phyloP scores from a whole-genome alignment of 2,888 invertebrate species.

The Erebia palarica region DNA sequence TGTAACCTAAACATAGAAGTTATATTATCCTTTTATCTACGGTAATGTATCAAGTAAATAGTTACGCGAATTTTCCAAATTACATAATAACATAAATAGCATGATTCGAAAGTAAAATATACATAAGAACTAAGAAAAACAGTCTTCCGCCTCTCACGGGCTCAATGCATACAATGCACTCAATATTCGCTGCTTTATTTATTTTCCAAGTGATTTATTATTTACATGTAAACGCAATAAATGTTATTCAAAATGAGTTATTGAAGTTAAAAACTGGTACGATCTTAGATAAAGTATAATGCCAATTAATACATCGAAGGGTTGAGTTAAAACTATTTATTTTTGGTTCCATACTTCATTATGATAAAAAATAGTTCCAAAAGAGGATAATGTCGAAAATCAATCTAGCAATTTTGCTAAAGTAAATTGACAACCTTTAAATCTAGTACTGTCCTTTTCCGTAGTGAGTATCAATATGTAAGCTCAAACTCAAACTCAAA shows the following conservation, averaged over 20 bases:
- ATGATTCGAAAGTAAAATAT: constrained; percentile 3
- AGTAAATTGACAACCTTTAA: too few relatives aligned
- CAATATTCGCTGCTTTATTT: constrained; percentile 14
- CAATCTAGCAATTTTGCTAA: too few relatives aligned
- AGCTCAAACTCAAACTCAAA: too few relatives aligned
- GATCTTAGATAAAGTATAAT: neutral
- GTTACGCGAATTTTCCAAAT: neutral
- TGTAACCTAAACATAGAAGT: neutral
- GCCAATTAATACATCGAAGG: neutral
- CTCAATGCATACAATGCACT: constrained; percentile 19
- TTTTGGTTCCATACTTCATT: too few relatives aligned
- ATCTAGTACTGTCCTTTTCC: too few relatives aligned
- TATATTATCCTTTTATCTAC: neutral
- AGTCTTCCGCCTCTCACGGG: constrained; percentile 3
- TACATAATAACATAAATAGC: neutral
- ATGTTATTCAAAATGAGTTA: neutral
- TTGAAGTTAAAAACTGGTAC: constrained; percentile 21
- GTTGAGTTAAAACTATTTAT: too few relatives aligned
- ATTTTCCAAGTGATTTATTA: constrained; percentile 10
- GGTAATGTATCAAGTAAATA: neutral
- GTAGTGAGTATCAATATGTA: too few relatives aligned
- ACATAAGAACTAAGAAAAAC: neutral
- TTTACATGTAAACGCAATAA: neutral
- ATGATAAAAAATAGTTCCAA: too few relatives aligned
- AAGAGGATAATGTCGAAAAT: too few relatives aligned